Percentiles rank a stretch among this genome's conserved stretches.
Evolutionary conservation across 2,113 vertebrate species (phyloP).

Genomic region (Grallaria varia): DNA sequence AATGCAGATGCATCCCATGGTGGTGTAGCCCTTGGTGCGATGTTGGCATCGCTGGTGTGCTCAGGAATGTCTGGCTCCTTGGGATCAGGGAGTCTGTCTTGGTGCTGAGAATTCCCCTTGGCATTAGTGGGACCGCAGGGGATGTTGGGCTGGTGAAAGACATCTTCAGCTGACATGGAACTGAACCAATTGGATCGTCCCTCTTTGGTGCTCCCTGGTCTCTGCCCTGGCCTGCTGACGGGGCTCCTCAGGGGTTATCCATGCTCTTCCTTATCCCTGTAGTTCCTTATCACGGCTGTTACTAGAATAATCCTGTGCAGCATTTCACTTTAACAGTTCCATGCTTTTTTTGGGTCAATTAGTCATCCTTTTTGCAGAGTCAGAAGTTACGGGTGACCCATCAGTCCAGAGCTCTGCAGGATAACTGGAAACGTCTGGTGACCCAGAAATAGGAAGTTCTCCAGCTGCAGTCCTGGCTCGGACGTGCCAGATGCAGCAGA

Average conservation of each 20-base stretch:
- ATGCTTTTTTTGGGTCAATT: background rate
- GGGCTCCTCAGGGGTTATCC: background rate
- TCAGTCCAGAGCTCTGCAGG: background rate
- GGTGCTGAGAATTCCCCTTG: background rate
- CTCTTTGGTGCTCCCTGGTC: background rate
- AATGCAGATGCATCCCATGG: background rate
- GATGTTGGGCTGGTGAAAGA: background rate
- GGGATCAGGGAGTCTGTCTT: background rate
- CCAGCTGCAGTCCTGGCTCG: background rate
- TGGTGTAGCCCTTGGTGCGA: background rate
- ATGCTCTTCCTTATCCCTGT: background rate
- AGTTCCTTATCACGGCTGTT: background rate
- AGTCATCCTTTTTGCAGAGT: background rate
- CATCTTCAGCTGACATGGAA: accelerated
- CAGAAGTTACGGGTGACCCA: background rate
- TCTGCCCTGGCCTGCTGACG: background rate
- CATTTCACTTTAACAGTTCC: background rate
- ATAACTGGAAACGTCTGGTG: background rate
- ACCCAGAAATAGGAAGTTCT: background rate
- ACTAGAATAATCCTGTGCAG: background rate
- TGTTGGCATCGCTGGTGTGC: background rate
- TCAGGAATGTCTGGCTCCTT: background rate
- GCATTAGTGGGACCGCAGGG: background rate
- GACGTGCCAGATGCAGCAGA: background rate
- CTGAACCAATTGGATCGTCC: background rate